Conservation (phyloP, 2,113 vertebrate genomes). For the Nycticorax nycticorax region DNA sequence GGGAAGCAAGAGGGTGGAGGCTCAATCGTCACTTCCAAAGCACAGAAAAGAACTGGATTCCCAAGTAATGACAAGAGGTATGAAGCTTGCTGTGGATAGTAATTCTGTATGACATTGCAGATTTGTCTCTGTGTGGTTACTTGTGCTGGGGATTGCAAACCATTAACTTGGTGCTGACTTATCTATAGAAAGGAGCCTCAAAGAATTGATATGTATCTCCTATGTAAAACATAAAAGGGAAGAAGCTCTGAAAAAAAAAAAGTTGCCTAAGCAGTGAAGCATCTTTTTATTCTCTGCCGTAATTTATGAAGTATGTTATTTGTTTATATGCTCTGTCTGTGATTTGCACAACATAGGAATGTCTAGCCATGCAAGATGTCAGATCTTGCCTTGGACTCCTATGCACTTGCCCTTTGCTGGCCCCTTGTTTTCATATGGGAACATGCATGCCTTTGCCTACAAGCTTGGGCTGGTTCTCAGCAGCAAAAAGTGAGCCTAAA, state of each 20-base stretch:
- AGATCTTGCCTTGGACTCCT: background rate
- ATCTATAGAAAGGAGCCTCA: background rate
- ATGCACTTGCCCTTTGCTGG: background rate
- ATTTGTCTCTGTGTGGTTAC: background rate
- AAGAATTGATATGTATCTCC: background rate
- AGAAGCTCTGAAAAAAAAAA: background rate
- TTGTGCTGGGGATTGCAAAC: background rate
- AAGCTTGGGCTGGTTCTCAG: background rate
- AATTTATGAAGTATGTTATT: background rate
- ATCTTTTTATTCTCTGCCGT: background rate
- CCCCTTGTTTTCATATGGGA: background rate
- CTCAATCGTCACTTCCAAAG: background rate
- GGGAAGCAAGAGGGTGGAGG: background rate
- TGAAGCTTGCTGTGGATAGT: background rate
- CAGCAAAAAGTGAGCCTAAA: background rate
- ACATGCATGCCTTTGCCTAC: background rate
- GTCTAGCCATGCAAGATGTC: background rate
- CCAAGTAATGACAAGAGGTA: background rate
- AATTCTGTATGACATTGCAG: background rate
- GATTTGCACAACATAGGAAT: background rate
- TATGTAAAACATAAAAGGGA: background rate
- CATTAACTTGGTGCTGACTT: background rate
- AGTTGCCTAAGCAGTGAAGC: background rate
- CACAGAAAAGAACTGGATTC: background rate
- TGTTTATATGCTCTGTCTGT: background rate